Evolutionary conservation across 2,113 vertebrate genomes (phyloP).

Genomic region (Neodon shergylaensis): DNA sequence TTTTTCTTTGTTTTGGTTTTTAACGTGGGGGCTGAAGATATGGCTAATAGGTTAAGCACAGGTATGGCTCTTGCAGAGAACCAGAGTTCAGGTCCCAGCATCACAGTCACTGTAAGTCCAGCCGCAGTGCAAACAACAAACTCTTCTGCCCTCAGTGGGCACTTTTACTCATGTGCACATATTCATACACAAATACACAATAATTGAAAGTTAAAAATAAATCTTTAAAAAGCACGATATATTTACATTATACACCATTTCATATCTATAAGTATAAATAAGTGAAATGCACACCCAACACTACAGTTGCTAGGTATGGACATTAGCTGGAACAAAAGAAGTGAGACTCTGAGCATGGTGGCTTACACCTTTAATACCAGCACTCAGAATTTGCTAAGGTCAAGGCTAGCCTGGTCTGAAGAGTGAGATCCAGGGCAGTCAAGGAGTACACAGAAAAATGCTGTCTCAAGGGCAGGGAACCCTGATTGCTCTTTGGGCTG

Average conservation of each 20-base stretch:
- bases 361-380: background rate
- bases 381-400: background rate
- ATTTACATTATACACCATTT: background rate
- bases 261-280: background rate
- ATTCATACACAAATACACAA: background rate
- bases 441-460: background rate
- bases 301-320: background rate
- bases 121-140: background rate
- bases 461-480: background rate
- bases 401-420: background rate
- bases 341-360: background rate
- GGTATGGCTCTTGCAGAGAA: background rate
- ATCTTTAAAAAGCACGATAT: background rate
- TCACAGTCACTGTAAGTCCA: background rate
- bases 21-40: background rate
- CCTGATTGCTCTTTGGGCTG: too few species aligned
- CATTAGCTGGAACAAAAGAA: background rate
- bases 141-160: background rate
- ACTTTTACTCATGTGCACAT: background rate
- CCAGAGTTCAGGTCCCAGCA: background rate
- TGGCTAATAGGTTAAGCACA: background rate
- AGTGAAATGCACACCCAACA: background rate
- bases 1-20: background rate
- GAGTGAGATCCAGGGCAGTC: background rate
- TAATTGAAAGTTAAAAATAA: background rate